Percentiles rank a stretch among this genome's conserved stretches.
phyloP scores from a whole-genome alignment of 2,888 invertebrate species.

The Bembecia ichneumoniformis region DNA sequence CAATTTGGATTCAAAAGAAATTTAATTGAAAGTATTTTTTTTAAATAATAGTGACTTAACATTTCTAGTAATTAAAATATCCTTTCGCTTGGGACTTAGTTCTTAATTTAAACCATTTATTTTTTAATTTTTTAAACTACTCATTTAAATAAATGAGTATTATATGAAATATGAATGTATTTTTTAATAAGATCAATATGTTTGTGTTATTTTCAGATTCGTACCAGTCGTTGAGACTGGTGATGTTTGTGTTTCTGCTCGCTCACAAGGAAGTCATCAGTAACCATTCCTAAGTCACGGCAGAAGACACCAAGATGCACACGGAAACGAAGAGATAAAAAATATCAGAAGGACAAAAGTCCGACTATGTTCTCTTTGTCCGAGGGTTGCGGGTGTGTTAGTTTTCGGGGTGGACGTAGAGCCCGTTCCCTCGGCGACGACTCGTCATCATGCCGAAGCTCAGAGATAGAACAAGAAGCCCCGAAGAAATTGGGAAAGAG shows the following conservation, averaged over 20 bases:
- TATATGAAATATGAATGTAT: too few species aligned
- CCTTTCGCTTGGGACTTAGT: too few species aligned
- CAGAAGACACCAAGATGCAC: constrained; percentile 58
- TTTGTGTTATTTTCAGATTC: not conserved
- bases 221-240: constrained; percentile 17
- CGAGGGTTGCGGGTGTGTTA: constrained; percentile 65
- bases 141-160: too few species aligned
- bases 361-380: constrained; percentile 64
- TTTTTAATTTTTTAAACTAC: too few species aligned
- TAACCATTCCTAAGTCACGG: constrained; percentile 56
- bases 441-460: constrained; percentile 63
- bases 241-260: constrained; percentile 16
- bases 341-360: constrained; percentile 56
- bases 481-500: constrained; percentile 49
- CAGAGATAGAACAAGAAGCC: constrained; percentile 64
- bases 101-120: too few species aligned
- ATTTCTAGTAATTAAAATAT: too few species aligned
- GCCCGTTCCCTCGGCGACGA: constrained; percentile 55
- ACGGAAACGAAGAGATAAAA: constrained; percentile 65
- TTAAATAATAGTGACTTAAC: too few species aligned
- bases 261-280: constrained; percentile 10
- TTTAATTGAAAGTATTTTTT: too few species aligned
- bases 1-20: too few species aligned
- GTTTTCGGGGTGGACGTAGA: constrained; percentile 50
- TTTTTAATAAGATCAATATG: too few species aligned